Base-by-base conservation (phyloP, 2,888 invertebrate species). In the Lamellibrachia satsuma region DNA sequence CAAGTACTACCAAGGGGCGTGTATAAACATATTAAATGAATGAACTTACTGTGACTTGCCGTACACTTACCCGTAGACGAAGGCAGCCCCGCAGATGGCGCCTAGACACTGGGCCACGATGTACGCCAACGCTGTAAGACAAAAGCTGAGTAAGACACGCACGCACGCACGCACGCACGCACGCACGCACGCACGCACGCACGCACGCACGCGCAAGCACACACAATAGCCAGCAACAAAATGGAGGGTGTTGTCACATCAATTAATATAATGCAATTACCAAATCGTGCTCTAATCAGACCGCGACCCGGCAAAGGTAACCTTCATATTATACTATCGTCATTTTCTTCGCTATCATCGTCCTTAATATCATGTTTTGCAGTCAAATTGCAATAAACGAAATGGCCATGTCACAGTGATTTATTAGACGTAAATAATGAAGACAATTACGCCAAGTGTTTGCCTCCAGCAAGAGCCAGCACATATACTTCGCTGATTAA, bases 1-100 rank as follows among this genome's bases (percentile, higher is more conserved):
- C 90, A 39, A 90, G 9, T 8, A 15, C 90, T 15, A 90, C 90
- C 90, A 3, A 27, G 7, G 90, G 27, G 8, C 51, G 51, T 92
- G 52, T 8, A n/a, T 2, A 7, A 91, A 91, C 51, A 91, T 52
- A 8, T 27, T 8, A 8, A 9, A 8, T 52, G 1, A 52, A 91
- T 90, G 7, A 39, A 91, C 91, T 91, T 55, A 22, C n/a, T 75
- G 75, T 75, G 75, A 22, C 75, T 75, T 15, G 75, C 2, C 75
- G 75, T 75, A 22, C 52, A 92, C 92, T 92, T 22, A 93, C 93
- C 91, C 52, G 90, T 92, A 93, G 6, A 93, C 90, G 52, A 93
- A 90, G 7, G 92, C 93, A n/a, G 93, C 92, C 2, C 93, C 93
- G 9, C 27, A 60, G 11, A 92, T 52, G 15, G 52, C 92, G 1